A percentile compares a stretch with the other conserved stretches of the same genome.
Evolutionary conservation across 2,888 invertebrate genomes (phyloP).

Genomic region (Chironomus tentans): DNA sequence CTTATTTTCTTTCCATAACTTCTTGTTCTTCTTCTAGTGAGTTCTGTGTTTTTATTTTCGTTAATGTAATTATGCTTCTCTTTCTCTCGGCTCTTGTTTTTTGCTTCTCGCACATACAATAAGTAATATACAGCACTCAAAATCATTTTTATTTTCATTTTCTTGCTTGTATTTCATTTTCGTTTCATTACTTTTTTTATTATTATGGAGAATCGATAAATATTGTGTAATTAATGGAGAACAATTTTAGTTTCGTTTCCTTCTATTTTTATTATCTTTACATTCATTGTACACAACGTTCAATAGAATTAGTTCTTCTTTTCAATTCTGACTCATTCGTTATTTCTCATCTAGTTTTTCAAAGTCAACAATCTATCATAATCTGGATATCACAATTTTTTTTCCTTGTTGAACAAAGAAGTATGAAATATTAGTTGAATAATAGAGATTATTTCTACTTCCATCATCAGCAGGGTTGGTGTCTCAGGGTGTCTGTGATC

Average conservation of each 20-base stretch:
- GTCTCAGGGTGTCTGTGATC: too few species aligned
- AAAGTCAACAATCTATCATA: neutral
- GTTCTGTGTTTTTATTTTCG: neutral
- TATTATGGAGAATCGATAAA: slow-evolving; percentile 2
- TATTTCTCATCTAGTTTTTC: neutral
- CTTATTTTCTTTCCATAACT: too few species aligned
- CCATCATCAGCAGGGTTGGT: too few species aligned
- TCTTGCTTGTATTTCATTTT: neutral
- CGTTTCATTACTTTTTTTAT: neutral
- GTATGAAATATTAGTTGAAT: neutral
- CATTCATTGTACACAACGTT: neutral
- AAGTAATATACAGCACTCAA: neutral
- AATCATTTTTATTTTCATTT: neutral
- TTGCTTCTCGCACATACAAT: too few species aligned
- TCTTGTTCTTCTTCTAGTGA: neutral
- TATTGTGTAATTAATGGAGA: slow-evolving; percentile 1
- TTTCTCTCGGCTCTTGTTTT: neutral
- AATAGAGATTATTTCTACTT: neutral
- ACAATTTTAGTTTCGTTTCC: neutral
- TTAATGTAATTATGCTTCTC: neutral
- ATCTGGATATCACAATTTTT: neutral
- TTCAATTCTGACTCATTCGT: neutral
- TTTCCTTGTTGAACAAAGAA: neutral
- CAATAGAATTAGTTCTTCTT: neutral
- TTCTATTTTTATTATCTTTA: neutral